phyloP scores from a whole-genome alignment of 2,797 vertebrate species.

The Hypotaenidia philippensis region DNA sequence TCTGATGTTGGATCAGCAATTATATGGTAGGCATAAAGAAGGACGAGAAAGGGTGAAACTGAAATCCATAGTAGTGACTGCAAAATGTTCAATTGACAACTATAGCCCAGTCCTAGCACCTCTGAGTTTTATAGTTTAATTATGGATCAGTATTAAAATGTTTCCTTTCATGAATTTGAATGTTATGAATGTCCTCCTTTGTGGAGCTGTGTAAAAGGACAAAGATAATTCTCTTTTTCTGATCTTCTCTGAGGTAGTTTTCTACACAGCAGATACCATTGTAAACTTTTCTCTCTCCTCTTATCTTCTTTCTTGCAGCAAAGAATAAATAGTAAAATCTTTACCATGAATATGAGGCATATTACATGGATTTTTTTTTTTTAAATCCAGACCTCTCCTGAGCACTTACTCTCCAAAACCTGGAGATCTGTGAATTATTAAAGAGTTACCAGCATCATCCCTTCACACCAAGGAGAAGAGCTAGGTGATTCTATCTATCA shows the following conservation, averaged over 20 bases:
- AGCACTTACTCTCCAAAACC: background rate
- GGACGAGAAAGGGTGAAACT: background rate
- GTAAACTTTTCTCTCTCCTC: background rate
- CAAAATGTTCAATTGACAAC: background rate
- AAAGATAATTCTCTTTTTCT: background rate
- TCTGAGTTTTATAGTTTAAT: background rate
- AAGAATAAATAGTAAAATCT: background rate
- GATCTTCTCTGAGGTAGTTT: background rate
- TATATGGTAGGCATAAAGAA: background rate
- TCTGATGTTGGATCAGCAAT: background rate
- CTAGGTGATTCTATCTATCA: background rate
- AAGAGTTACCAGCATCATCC: background rate
- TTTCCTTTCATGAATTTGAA: background rate
- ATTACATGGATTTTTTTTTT: background rate
- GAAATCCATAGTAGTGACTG: background rate
- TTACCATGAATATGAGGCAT: background rate
- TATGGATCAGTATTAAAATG: background rate
- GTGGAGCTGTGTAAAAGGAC: background rate
- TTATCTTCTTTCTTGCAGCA: slow-evolving; percentile 4
- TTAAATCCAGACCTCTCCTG: background rate
- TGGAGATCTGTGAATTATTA: background rate
- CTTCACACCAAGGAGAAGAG: background rate
- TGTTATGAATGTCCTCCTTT: background rate
- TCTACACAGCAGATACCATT: background rate
- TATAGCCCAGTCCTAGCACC: background rate